A percentile compares a stretch with the other conserved stretches of the same genome.
Conservation (phyloP, 2,113 vertebrate genomes). For the Halichoerus grypus region DNA sequence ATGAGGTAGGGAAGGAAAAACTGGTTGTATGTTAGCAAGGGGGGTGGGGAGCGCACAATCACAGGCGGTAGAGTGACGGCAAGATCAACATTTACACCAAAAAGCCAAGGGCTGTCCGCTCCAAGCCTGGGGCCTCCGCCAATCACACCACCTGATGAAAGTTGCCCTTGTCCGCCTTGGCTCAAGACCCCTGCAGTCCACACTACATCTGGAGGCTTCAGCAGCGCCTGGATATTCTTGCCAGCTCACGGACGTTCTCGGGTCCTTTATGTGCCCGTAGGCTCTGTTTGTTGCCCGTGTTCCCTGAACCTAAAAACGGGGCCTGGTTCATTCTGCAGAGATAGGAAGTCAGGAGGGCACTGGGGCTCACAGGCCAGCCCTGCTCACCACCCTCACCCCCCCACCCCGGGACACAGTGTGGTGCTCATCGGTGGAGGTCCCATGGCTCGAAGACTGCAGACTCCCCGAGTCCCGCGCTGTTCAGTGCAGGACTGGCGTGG, state of each 20-base stretch:
- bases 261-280: conserved; percentile 91
- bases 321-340: conserved; percentile 90
- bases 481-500: neutral
- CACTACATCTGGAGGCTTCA: conserved; percentile 89
- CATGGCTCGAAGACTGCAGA: neutral
- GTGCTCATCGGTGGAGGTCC: neutral
- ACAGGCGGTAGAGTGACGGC: neutral
- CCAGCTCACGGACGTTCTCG: conserved; percentile 89
- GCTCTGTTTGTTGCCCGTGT: conserved; percentile 85
- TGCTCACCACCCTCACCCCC: neutral
- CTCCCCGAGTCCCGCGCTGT: neutral
- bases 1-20: neutral
- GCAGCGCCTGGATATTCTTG: conserved; percentile 83
- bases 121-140: rapidly evolving
- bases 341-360: neutral
- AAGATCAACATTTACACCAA: neutral
- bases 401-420: too few species aligned
- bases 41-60: neutral
- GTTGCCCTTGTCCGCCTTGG: neutral
- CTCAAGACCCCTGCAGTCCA: conserved; percentile 70
- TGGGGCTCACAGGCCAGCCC: neutral
- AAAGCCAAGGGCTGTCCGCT: neutral
- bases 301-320: conserved; percentile 87
- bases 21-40: neutral
- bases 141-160: neutral